Evolutionary conservation across 1,140 invertebrate species (phyloP), one percentile per base, ranked within the genome.

Genomic region (Rhysida immarginata): DNA sequence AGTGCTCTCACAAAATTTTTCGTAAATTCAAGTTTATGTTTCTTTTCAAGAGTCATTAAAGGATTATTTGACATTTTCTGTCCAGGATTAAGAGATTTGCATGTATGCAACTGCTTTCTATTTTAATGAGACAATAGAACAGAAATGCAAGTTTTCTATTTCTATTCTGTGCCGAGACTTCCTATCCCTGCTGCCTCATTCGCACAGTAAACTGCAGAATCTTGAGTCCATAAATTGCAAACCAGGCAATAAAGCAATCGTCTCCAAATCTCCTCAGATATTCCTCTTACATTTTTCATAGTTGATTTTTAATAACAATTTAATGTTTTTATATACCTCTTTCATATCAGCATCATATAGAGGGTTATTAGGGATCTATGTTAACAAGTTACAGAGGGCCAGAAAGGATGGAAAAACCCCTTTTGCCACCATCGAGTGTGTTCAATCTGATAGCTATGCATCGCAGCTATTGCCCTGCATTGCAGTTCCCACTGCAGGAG

Each of bases 151-250:
- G n/a, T n/a, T n/a, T n/a, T n/a, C n/a, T n/a, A n/a, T n/a, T n/a
- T n/a, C n/a, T n/a, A n/a, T n/a, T n/a, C n/a, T n/a, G n/a, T n/a
- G n/a, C n/a, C n/a, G n/a, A 35, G 29, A 35, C 29, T 35, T 35
- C 29, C 29, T 35, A 35, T 35, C 29, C 29, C 29, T 35, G 29
- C 29, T 35, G 29, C 16, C 61, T 60, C 66, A 68, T 3, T 59
- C 16, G 58, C 62, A 68, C 49, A 66, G 53, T 46, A 65, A 69
- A 55, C 62, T 69, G 25, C 59, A 61, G 59, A 62, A 64, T 62
- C 70, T 71, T 57, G 65, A 65, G 60, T 64, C 65, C 51, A 63
- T 62, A 62, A 58, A 56, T 64, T 69, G 64, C 57, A 66, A 59
- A 42, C 64, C 66, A 14, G 66, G 50, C 26, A 64, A 27, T 18